These are phyloP conservation scores for Phoeniculus purpureus DNA, from an alignment of 2,797 vertebrate genomes.

Conservation along the genomic window DNA sequence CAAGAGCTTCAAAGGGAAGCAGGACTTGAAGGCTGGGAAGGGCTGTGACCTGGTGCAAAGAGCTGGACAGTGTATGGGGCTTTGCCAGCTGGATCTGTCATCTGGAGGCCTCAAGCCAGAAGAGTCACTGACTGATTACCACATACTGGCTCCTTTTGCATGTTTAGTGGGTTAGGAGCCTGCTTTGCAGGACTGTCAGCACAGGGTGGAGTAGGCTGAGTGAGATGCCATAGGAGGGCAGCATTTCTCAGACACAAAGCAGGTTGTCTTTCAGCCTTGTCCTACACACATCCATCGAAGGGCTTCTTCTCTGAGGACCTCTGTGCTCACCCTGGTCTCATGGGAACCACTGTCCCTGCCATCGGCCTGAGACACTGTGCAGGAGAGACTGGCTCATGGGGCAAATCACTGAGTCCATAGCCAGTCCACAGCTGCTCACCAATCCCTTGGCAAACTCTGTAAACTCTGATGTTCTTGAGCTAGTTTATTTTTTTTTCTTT, in stretches of 20 bases:
- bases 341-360: background rate
- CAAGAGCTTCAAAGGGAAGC: background rate
- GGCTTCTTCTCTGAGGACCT: background rate
- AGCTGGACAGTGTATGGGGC: background rate
- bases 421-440: background rate
- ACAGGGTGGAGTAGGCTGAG: background rate
- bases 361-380: rapidly evolving
- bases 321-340: rapidly evolving
- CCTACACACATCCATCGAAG: background rate
- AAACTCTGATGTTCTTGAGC: background rate
- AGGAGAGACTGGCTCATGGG: background rate
- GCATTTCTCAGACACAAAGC: constrained; percentile 39
- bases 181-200: background rate
- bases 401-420: rapidly evolving
- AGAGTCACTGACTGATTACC: rapidly evolving
- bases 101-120: background rate
- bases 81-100: background rate
- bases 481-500: background rate
- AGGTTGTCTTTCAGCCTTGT: rapidly evolving
- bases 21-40: background rate
- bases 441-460: rapidly evolving
- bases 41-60: background rate
- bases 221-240: constrained; percentile 24
- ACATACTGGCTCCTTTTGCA: background rate
- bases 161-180: rapidly evolving